A percentile compares a stretch with the other conserved stretches of the same genome.
phyloP scores from a whole-genome alignment of 2,113 vertebrate genomes.

The Epinephelus moara region DNA sequence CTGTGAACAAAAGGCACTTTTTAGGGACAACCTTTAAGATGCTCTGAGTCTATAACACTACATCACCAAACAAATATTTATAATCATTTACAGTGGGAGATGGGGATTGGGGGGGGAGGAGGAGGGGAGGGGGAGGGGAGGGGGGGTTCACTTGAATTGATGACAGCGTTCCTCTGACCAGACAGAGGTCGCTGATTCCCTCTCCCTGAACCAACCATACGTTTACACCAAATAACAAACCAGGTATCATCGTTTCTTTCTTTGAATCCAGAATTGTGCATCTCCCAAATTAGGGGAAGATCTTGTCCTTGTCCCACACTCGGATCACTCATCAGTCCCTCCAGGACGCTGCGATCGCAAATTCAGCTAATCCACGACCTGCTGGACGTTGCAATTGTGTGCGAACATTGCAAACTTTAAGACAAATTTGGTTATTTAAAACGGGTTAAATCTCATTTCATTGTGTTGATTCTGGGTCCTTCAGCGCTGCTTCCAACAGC shows the following conservation, averaged over 20 bases:
- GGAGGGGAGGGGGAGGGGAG: neutral
- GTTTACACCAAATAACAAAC: conserved; percentile 53
- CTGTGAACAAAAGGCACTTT: conserved; percentile 90
- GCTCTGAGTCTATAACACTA: conserved; percentile 88
- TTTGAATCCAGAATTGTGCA: conserved; percentile 62
- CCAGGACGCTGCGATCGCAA: no score
- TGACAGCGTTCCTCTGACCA: conserved; percentile 45
- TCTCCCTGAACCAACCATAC: conserved; percentile 54
- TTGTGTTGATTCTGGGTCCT: no score
- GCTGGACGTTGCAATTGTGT: no score
- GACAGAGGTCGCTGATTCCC: conserved; percentile 44
- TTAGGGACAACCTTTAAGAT: conserved; percentile 89
- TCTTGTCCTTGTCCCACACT: conserved; percentile 72
- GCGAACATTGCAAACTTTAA: no score
- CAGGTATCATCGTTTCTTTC: conserved; percentile 20
- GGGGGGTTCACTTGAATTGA: conserved; percentile 53
- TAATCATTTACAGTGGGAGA: conserved; percentile 85
- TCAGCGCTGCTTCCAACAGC: no score
- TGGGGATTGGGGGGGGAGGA: conserved; percentile 2
- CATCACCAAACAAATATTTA: conserved; percentile 88
- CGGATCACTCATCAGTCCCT: neutral
- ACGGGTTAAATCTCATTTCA: no score
- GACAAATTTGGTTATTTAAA: no score
- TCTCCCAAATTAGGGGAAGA: conserved; percentile 81
- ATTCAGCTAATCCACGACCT: no score